Evolutionary conservation across 2,888 invertebrate species (phyloP), one percentile per base, ranked within the genome.

Genomic region (Eupithecia abbreviata): DNA sequence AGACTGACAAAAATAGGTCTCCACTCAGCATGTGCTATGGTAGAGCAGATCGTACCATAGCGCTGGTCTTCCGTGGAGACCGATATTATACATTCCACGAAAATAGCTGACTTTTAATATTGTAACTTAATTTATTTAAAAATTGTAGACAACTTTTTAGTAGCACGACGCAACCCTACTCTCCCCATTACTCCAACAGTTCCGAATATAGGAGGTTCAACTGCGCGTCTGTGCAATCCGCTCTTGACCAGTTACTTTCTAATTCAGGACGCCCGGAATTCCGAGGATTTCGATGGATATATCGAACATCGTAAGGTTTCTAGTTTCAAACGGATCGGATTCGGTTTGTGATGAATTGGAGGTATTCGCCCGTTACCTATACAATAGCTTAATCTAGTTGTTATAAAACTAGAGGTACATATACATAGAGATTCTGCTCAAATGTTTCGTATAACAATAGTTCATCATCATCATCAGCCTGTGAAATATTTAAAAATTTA

Each of bases 221-320:
- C 83, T 81, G 82, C 84, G 81, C 82, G 82, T 81, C 82, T 83
- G 83, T 78, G 82, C 83, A 81, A 82, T 75, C 80, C 79, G 80
- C 83, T 84, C 86, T 86, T 84, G 85, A 84, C 84, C 85, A 87
- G 85, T 84, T 87, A 89, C 89, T 87, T 88, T 88, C 85, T 86
- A 86, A 89, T 88, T 88, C 85, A 84, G 84, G 81, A 83, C 84
- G 85, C 83, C 85, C 84, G 80, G 82, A 81, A 76, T 81, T 71
- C 81, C 65, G 65, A 69, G 79, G 80, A 84, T 83, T 78, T 80
- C 79, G 77, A 82, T 82, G 78, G 81, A 77, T 76, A 75, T 77
- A 77, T 78, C 68, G 81, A 74, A 80, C 73, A 79, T 81, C 80
- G 81, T 71, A 81, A 79, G 78, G 77, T 78, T 58, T 79, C 77